Base-by-base conservation (phyloP, 2,888 invertebrate genomes). In the Phaedon cochleariae region DNA sequence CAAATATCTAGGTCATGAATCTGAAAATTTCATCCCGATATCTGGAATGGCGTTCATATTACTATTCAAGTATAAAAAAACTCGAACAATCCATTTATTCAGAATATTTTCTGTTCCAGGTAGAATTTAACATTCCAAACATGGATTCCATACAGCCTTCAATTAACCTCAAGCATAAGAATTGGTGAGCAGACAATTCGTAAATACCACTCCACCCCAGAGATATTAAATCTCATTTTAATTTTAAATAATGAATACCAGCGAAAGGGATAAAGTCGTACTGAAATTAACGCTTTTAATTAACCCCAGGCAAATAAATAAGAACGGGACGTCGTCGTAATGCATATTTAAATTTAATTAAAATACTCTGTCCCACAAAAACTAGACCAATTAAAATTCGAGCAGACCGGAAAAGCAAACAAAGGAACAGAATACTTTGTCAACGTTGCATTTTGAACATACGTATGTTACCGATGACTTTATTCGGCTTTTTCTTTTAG, bases 301-400 rank as follows among this genome's bases (percentile, higher is more conserved):
- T 65, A 65, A 65, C 65, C 65, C 65, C 65, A 20, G 45, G 57
- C 65, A 65, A 65, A 65, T 65, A 65, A 65, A 65, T 65, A 65
- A 65, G 65, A 65, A 65, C 55, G 65, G 57, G 51, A 46, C 57
- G 61, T 60, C 61, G 65, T 61, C 65, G 65, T 65, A 61, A 57
- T 65, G 61, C 65, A 65, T 65, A 65, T 65, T 65, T 65, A 65
- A 65, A 65, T 65, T 65, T 65, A 65, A 65, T 65, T 65, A 65
- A 65, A 65, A 57, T 61, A 65, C 65, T 65, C 55, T 53, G 61
- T 37, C 45, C 61, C 60, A 51, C 65, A 65, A 61, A 61, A 65
- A 65, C 61, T 55, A 51, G 41, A 48, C 51, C 64, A 64, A 59
- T 64, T 64, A 18, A 55, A 60, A 60, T 41, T 34, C 57, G 51